phyloP scores from a whole-genome alignment of 2,113 vertebrate genomes.

The Brevimyrus niger region DNA sequence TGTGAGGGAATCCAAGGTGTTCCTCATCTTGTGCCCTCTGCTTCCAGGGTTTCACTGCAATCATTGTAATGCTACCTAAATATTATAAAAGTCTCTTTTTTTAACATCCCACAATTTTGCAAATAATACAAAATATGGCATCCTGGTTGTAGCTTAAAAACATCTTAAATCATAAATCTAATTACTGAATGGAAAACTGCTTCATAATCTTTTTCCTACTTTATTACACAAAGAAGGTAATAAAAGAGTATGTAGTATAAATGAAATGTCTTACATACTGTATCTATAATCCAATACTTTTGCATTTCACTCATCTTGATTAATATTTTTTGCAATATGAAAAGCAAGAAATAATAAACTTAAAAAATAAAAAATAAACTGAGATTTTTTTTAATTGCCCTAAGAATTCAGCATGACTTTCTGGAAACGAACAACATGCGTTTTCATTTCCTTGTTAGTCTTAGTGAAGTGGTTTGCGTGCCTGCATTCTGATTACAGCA shows the following conservation, averaged over 20 bases:
- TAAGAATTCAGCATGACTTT: neutral
- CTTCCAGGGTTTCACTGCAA: neutral
- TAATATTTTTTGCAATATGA: neutral
- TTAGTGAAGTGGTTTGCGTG: neutral
- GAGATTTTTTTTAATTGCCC: neutral
- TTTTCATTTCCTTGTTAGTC: neutral
- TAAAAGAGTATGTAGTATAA: neutral
- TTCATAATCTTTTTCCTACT: neutral
- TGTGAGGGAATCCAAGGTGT: neutral
- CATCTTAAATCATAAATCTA: neutral
- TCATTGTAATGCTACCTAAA: neutral
- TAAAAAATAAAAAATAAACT: too few relatives aligned
- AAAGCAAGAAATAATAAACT: too few relatives aligned
- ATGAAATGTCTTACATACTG: neutral
- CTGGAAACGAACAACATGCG: neutral
- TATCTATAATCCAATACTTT: neutral
- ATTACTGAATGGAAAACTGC: neutral
- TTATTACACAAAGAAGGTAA: neutral
- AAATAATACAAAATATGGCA: neutral
- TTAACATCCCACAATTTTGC: neutral
- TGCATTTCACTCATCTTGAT: neutral
- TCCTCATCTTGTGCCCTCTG: neutral
- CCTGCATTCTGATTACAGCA: neutral
- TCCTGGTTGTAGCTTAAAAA: neutral
- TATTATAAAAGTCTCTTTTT: neutral